A percentile compares a stretch with the other conserved stretches of the same genome.
phyloP scores from a whole-genome alignment of 2,113 vertebrate genomes.

The Oncorhynchus clarkii region DNA sequence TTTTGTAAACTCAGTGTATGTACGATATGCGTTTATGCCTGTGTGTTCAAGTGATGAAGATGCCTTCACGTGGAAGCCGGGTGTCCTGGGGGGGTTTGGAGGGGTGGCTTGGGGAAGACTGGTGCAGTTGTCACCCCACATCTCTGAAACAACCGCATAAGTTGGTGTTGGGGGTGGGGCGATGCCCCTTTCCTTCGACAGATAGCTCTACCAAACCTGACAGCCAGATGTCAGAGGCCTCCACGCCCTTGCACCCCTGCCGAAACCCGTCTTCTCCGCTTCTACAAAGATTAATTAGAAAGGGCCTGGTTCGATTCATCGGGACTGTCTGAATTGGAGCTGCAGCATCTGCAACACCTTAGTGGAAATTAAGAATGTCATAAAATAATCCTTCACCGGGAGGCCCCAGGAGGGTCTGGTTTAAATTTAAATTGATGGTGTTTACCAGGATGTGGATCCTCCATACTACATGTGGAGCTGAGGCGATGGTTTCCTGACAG shows the following conservation, averaged over 20 bases:
- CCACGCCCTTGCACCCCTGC: constrained; percentile 34
- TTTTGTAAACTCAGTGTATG: no score
- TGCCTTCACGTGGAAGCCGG: not conserved
- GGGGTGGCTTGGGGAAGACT: constrained; percentile 6
- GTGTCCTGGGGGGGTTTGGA: not conserved
- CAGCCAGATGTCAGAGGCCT: constrained; percentile 55
- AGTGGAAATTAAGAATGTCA: not conserved
- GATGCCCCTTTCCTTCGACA: constrained; percentile 2
- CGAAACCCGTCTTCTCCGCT: constrained; percentile 42
- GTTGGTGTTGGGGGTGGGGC: no score
- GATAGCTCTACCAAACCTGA: constrained; percentile 48
- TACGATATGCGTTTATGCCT: no score
- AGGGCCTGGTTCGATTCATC: constrained; percentile 16
- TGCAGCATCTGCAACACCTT: not conserved
- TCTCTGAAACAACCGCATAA: not conserved
- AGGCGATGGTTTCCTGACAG: no score
- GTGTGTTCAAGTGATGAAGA: not conserved
- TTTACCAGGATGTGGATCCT: no score
- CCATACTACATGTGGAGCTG: no score
- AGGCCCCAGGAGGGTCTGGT: not conserved
- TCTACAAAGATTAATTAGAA: constrained; percentile 58
- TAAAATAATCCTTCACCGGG: not conserved
- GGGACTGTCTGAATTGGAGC: not conserved
- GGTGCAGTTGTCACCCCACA: not conserved
- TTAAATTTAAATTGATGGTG: not conserved